A percentile compares a stretch with the other conserved stretches of the same genome.
Evolutionary conservation across 1,140 invertebrate species (phyloP).

Genomic region (Orchesella cincta): DNA sequence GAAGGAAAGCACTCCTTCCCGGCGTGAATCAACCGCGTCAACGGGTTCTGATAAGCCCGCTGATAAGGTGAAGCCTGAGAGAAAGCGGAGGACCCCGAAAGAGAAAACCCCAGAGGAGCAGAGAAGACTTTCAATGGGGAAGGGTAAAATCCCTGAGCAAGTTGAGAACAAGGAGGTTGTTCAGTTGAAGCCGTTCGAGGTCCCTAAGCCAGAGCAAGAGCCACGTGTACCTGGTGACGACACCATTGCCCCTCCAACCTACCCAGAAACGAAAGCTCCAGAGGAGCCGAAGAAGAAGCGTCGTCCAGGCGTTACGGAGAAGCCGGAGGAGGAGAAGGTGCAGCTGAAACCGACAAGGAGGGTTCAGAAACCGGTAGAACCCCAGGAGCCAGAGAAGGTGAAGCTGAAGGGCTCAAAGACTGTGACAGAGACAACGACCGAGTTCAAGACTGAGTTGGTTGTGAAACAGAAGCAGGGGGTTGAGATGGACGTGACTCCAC

Average conservation of each 20-base stretch:
- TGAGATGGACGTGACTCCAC: background rate
- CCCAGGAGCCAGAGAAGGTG: background rate
- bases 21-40: background rate
- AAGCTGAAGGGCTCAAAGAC: background rate
- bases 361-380: conserved; percentile 43
- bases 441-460: conserved; percentile 43
- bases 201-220: conserved; percentile 4
- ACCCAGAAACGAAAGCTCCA: conserved; percentile 43
- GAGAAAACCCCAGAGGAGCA: conserved; percentile 48
- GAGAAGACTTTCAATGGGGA: conserved; percentile 48
- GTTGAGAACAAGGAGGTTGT: conserved; percentile 41
- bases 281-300: conserved; percentile 36
- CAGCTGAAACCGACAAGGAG: conserved; percentile 44
- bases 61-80: conserved; percentile 31
- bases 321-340: conserved; percentile 31
- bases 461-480: conserved; percentile 28
- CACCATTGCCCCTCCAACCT: background rate
- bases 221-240: background rate
- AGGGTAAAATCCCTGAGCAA: conserved; percentile 53
- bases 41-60: background rate
- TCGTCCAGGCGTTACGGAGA: conserved; percentile 36
- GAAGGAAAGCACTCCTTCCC: background rate
- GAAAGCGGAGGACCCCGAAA: conserved; percentile 50
- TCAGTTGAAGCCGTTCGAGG: conserved; percentile 55
- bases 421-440: conserved; percentile 40